Evolutionary conservation across 2,888 invertebrate genomes (phyloP).

Genomic region (Dynastes grantii): DNA sequence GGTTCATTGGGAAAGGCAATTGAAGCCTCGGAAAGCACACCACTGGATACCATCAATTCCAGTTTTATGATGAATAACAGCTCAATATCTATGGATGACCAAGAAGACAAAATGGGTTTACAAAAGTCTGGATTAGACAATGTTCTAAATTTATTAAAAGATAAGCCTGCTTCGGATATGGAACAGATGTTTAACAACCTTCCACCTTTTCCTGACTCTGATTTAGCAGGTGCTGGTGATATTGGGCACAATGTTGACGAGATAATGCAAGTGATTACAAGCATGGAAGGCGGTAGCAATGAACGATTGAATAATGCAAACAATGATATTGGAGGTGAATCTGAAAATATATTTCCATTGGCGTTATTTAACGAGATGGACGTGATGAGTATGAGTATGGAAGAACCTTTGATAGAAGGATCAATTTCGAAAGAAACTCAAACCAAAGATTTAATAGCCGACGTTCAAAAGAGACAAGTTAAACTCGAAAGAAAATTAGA

Average conservation of each 20-base stretch:
- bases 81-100: slow-evolving; percentile 75
- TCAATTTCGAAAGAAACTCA: slow-evolving; percentile 70
- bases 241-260: slow-evolving; percentile 72
- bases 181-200: slow-evolving; percentile 79
- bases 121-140: slow-evolving; percentile 75
- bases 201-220: slow-evolving; percentile 62
- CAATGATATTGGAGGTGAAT: slow-evolving; percentile 63
- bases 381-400: slow-evolving; percentile 72
- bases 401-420: slow-evolving; percentile 66
- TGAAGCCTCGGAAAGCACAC: slow-evolving; percentile 63
- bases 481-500: slow-evolving; percentile 81
- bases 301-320: slow-evolving; percentile 66
- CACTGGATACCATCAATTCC: slow-evolving; percentile 51
- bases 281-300: slow-evolving; percentile 76
- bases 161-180: slow-evolving; percentile 74
- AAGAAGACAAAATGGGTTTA: slow-evolving; percentile 70
- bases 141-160: slow-evolving; percentile 73
- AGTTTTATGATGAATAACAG: slow-evolving; percentile 71
- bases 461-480: slow-evolving; percentile 73
- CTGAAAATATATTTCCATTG: slow-evolving; percentile 64
- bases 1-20: slow-evolving; percentile 57
- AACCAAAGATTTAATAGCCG: slow-evolving; percentile 73
- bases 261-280: slow-evolving; percentile 84
- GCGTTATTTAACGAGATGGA: slow-evolving; percentile 71
- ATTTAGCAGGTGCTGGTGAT: slow-evolving; percentile 59